phyloP scores from a whole-genome alignment of 2,113 vertebrate species.

The Planiliza haematocheilus region DNA sequence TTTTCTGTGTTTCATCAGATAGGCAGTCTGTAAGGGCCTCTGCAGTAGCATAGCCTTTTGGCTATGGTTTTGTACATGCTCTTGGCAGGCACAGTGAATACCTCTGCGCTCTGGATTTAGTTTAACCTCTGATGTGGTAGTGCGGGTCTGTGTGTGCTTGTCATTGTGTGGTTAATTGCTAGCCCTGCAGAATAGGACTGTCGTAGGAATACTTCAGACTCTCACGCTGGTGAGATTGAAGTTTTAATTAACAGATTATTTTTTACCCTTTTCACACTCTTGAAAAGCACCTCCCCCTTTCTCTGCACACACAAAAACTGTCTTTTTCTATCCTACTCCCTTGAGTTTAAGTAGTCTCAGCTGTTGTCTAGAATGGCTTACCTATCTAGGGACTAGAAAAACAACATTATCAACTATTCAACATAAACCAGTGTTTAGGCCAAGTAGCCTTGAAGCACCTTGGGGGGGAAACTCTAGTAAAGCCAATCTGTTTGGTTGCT shows the following conservation, averaged over 20 bases:
- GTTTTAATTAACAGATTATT: slow-evolving; percentile 27
- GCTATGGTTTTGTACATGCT: slow-evolving; percentile 36
- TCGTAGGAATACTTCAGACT: slow-evolving; percentile 7
- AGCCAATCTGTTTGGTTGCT: slow-evolving; percentile 44
- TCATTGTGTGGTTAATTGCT: slow-evolving; percentile 41
- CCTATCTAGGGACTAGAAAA: slow-evolving; percentile 36
- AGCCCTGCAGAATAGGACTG: slow-evolving; percentile 22
- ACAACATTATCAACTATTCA: slow-evolving; percentile 47
- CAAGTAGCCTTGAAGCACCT: slow-evolving; percentile 11
- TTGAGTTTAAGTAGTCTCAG: slow-evolving; percentile 39
- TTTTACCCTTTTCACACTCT: slow-evolving; percentile 8
- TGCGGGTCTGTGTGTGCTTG: slow-evolving; percentile 32
- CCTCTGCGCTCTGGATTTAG: slow-evolving; percentile 47
- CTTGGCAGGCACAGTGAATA: slow-evolving; percentile 62
- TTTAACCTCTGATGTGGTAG: slow-evolving; percentile 44
- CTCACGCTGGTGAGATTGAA: slow-evolving; percentile 9
- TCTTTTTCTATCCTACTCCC: slow-evolving; percentile 11
- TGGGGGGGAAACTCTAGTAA: slow-evolving; percentile 22
- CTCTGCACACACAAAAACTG: not conserved
- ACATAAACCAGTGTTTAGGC: slow-evolving; percentile 6
- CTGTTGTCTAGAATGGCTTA: slow-evolving; percentile 18
- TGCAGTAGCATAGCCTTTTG: no score
- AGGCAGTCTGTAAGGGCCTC: slow-evolving; percentile 46
- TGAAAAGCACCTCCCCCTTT: not conserved
- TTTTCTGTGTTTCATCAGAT: slow-evolving; percentile 41